Evolutionary conservation across 1,140 invertebrate genomes (phyloP).

Genomic region (Rhagoletis zephyria): DNA sequence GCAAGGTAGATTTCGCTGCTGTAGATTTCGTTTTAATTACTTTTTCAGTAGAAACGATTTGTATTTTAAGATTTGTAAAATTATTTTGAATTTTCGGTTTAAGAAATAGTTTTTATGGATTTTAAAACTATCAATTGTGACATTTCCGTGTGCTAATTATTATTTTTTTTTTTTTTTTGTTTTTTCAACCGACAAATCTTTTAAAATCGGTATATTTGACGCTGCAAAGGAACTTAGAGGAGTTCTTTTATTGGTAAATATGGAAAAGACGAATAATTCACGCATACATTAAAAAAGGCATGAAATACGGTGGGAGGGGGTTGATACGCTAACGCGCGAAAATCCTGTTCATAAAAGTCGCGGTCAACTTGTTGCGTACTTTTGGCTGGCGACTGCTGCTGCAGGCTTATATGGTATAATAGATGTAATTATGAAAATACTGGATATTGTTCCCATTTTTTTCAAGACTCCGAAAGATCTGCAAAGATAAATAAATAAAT

Average conservation of each 20-base stretch:
- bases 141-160: background rate
- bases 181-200: background rate
- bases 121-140: constrained; percentile 38
- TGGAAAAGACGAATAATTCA: background rate
- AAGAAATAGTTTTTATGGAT: constrained; percentile 30
- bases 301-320: constrained; percentile 18
- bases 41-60: background rate
- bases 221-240: background rate
- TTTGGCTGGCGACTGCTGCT: background rate
- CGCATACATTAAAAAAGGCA: background rate
- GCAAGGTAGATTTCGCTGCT: background rate
- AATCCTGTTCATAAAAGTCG: background rate
- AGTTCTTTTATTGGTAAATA: background rate
- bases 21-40: background rate
- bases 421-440: background rate
- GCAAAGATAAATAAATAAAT: background rate
- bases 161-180: constrained; percentile 18
- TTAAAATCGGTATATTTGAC: background rate
- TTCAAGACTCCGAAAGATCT: background rate
- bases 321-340: background rate
- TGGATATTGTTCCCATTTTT: constrained; percentile 30
- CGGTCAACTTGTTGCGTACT: constrained; percentile 40
- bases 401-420: background rate
- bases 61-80: background rate
- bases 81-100: constrained; percentile 12